Base-by-base conservation (phyloP, 2,888 invertebrate species). In the Theretra japonica region DNA sequence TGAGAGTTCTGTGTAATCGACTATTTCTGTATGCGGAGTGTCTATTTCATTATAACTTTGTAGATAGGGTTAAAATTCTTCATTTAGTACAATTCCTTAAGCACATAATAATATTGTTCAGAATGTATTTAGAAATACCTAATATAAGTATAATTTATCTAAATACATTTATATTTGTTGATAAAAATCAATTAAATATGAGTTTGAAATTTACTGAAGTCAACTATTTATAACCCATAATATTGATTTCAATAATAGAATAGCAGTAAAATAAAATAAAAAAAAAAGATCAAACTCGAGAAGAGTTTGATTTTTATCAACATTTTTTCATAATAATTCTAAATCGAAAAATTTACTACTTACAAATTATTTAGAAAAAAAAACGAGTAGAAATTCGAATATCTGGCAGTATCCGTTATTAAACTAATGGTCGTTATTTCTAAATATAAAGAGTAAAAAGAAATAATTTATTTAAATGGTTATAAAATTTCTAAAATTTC, bases 341-440 rank as follows among this genome's bases (percentile, higher is more conserved):
- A 70, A 17, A 21, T 50, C 17, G 56, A 30, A 53, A 53, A 33
- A 53, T 68, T 53, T 56, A 28, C 53, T 56, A 62, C 60, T 62
- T 53, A 59, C 23, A 68, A 74, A 75, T 75, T 79, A 82, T 72
- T 76, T 72, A 82, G 83, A 80, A 86, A 89, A 87, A 88, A 89
- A 88, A 80, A 77, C 81, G 79, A 83, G 79, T 89, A 83, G 86
- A 90, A 92, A 90, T 90, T 92, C 90, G 90, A 91, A 82, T 87
- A 86, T 81, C 84, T 91, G 91, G 92, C 92, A 92, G 92, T 91
- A 86, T 86, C 82, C 82, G 86, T 88, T 86, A 76, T 79, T 77
- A 83, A 76, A 82, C 75, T 77, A 82, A 76, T 85, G 79, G 83
- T 84, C 81, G 76, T 79, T 73, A 57, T 30, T 57, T 41, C 69